Evolutionary conservation across 2,888 invertebrate species (phyloP).

Genomic region (Metacarcinus magister): DNA sequence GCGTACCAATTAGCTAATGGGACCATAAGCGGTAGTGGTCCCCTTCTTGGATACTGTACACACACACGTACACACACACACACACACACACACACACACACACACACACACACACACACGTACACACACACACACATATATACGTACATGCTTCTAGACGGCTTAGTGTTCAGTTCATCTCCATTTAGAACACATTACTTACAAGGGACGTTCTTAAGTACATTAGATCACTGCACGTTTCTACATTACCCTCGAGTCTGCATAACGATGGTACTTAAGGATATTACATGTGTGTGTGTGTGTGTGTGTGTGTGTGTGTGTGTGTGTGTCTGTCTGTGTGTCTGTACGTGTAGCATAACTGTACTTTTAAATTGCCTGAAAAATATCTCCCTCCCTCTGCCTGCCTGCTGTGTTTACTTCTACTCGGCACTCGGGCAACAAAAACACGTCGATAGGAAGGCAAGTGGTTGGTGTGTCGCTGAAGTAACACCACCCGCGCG

Average conservation of each 20-base stretch:
- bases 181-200: not conserved
- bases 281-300: not conserved
- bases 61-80: not conserved
- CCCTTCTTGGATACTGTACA: not conserved
- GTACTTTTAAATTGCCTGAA: not conserved
- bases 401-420: not conserved
- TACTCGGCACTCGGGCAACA: not conserved
- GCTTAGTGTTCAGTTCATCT: conserved; percentile 21
- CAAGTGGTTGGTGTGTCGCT: not conserved
- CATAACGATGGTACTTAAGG: not conserved
- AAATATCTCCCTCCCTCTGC: not conserved
- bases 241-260: not conserved
- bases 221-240: not conserved
- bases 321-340: not conserved
- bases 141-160: not conserved
- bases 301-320: not conserved
- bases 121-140: not conserved
- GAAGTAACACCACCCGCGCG: not conserved
- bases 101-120: not conserved
- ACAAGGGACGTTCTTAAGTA: not conserved
- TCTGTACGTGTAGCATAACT: not conserved
- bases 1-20: not conserved
- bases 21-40: not conserved
- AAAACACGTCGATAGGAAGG: not conserved
- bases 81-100: conserved; percentile 13